Evolutionary conservation across 2,888 invertebrate species (phyloP), one percentile per base, ranked within the genome.

Genomic region (Boloria euphrosyne): DNA sequence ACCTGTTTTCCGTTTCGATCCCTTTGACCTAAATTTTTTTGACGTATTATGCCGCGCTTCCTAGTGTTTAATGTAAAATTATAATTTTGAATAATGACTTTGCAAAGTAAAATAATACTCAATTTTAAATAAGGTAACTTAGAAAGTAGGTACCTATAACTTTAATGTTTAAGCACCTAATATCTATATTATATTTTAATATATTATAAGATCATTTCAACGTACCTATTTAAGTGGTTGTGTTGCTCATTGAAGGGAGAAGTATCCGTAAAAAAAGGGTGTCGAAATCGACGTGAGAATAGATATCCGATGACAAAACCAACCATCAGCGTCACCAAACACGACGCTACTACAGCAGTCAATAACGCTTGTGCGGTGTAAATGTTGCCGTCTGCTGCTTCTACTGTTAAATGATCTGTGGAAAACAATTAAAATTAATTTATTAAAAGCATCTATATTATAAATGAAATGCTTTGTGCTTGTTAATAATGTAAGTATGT

Each of bases 221-320:
- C 75, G 46, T 86, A 95, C 95, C 95, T 94, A 84, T 96, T 96
- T 78, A 96, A 90, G 85, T 95, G 96, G 84, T 96, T 96, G 81
- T 95, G 95, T 89, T 96, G 95, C 89, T 96, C 96, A 84, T 94
- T 94, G 88, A 94, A 95, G 73, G 96, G 95, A 76, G 95, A 94
- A 81, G 95, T 95, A 78, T 95, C 94, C 81, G 95, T 95, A 78
- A 94, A 94, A 79, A 95, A 94, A 72, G 95, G 95, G 77, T 95
- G 95, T 61, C 94, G 93, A 93, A 96, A 95, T 89, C 95, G 93
- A 80, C 95, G 94, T 38, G 96, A 96, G 84, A 97, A 96, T 78
- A 96, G 94, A 83, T 96, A 97, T 50, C 97, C 97, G 71, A 96
- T 95, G 71, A 96, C 94, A 84, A 97, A 97, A 66, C 97, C 97